phyloP scores from a whole-genome alignment of 2,113 vertebrate genomes.

The Corydoras maculifer region DNA sequence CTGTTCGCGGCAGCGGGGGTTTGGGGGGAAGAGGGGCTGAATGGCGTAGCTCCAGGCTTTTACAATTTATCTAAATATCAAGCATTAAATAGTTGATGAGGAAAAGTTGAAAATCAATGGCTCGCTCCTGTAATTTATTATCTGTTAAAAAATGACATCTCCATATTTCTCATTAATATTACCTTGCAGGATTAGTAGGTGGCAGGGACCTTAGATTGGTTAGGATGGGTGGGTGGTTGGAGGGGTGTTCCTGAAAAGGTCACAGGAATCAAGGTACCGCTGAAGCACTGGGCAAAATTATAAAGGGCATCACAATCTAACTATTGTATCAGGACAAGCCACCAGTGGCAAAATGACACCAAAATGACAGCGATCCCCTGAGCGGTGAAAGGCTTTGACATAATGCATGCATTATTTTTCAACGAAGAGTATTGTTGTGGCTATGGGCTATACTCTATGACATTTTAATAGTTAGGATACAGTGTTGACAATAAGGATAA shows the following conservation, averaged over 20 bases:
- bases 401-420: conserved; percentile 46
- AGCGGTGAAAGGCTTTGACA: conserved; percentile 39
- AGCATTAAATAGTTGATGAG: conserved; percentile 43
- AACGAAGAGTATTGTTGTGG: conserved; percentile 48
- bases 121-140: conserved; percentile 49
- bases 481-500: conserved; percentile 38
- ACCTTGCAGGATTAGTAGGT: conserved; percentile 42
- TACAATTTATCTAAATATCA: conserved; percentile 55
- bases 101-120: conserved; percentile 49
- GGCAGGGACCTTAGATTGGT: conserved; percentile 44
- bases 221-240: conserved; percentile 26
- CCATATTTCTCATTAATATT: conserved; percentile 63
- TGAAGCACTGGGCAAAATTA: conserved; percentile 57
- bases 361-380: conserved; percentile 50
- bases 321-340: conserved; percentile 54
- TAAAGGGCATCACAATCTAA: conserved; percentile 62
- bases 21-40: conserved; percentile 6
- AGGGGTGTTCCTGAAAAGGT: conserved; percentile 57
- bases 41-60: conserved; percentile 44
- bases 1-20: conserved; percentile 21
- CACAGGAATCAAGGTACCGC: conserved; percentile 58
- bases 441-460: conserved; percentile 35
- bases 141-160: conserved; percentile 57
- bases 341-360: conserved; percentile 52
- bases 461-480: conserved; percentile 42